Evolutionary conservation across 2,113 vertebrate species (phyloP).

Genomic region (Aegotheles bennettii): DNA sequence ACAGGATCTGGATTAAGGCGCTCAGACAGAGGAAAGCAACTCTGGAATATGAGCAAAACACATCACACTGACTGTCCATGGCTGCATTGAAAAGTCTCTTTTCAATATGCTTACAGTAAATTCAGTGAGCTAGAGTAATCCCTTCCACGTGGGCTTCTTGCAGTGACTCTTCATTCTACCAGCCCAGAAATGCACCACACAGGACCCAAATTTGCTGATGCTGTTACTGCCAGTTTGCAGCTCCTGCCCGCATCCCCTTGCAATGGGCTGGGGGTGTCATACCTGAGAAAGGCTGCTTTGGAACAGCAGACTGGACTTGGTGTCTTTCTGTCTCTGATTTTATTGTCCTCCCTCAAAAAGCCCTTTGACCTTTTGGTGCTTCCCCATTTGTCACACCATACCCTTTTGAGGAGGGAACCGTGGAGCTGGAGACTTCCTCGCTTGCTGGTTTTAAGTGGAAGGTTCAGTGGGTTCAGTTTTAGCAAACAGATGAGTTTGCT

Average conservation of each 20-base stretch:
- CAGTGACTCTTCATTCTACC: neutral
- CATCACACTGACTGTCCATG: neutral
- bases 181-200: neutral
- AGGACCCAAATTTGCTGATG: neutral
- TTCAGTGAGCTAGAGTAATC: neutral
- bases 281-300: neutral
- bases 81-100: neutral
- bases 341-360: neutral
- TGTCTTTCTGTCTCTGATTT: neutral
- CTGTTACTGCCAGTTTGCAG: neutral
- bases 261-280: neutral
- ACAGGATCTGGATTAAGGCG: neutral
- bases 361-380: neutral
- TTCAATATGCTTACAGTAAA: neutral
- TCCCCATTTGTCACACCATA: neutral
- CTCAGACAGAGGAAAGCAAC: neutral
- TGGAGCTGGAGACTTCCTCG: neutral
- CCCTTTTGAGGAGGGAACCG: neutral
- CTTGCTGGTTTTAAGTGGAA: neutral
- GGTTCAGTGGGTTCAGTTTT: neutral
- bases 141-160: neutral
- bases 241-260: neutral
- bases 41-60: neutral
- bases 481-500: conserved; percentile 14
- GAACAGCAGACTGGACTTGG: neutral